These are phyloP conservation scores for Auanema sp. DNA, from an alignment of 2,888 invertebrate genomes.

Conservation along the genomic window DNA sequence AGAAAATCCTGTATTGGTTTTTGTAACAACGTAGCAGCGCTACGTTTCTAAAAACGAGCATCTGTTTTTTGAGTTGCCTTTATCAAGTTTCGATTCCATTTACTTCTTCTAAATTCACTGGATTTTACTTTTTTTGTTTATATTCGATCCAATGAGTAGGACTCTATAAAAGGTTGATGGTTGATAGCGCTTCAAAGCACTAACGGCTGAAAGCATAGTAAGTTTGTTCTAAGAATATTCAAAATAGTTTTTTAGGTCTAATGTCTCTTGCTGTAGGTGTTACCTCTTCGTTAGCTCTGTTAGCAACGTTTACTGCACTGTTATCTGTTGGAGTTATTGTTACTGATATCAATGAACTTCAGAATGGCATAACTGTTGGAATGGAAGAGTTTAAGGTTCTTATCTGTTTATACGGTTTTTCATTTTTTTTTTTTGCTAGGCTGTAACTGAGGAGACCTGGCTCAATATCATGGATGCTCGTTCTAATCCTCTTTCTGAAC, in stretches of 20 bases:
- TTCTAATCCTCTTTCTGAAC: slow-evolving; percentile 14
- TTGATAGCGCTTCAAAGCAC: too few species aligned
- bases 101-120: too few species aligned
- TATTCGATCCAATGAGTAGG: too few species aligned
- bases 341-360: slow-evolving; percentile 39
- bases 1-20: too few species aligned
- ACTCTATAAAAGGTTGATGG: too few species aligned
- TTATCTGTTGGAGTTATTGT: slow-evolving; percentile 38
- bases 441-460: slow-evolving; percentile 39
- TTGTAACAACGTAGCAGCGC: too few species aligned
- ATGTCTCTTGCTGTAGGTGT: slow-evolving; percentile 40
- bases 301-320: slow-evolving; percentile 29
- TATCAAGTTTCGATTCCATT: too few species aligned
- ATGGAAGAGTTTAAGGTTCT: slow-evolving; percentile 40
- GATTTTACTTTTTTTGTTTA: too few species aligned
- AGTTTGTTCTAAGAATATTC: too few species aligned
- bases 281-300: slow-evolving; percentile 30
- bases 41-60: too few species aligned
- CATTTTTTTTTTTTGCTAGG: slow-evolving; percentile 19
- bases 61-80: too few species aligned
- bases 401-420: neutral
- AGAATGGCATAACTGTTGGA: slow-evolving; percentile 33
- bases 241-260: neutral
- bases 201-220: too few species aligned
- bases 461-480: slow-evolving; percentile 33